Base-by-base conservation (phyloP, 2,888 invertebrate species). In the Netelia inedita region DNA sequence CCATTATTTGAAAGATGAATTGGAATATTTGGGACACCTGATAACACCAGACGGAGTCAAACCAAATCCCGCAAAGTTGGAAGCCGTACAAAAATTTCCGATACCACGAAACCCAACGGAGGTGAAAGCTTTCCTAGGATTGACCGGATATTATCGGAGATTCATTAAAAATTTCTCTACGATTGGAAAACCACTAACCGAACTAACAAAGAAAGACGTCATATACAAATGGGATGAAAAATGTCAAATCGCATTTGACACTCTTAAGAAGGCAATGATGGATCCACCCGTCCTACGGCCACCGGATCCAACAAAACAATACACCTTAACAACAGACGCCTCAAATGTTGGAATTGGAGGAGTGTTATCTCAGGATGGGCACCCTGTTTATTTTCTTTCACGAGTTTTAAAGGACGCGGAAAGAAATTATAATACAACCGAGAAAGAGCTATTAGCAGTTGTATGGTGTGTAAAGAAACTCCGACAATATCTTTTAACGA, bases 371-470 rank as follows among this genome's bases (percentile, higher is more conserved):
- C 69, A 53, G 16, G 75, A 87, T 0, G 92, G 93, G 65, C 81
- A 88, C n/a, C 92, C 92, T 11, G 87, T 92, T n/a, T 90, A 91
- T 14, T 93, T 89, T 78, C 89, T 91, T 3, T 89, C 89, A 14
- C 71, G 91, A 28, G 90, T 89, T 79, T 69, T 86, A 84, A 76
- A 79, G 28, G 69, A 68, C 50, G 71, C 79, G 1, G 83, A 83
- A 68, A 14, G 28, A 19, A 73, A 79, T 50, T 82, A 82, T 23
- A 71, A 66, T 28, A 61, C 73, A 8, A 83, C 61, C 16, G 79
- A 82, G 53, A 78, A 83, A 1, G 83, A 85, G 55, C 8, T 85
- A 23, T 57, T 80, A 46, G 86, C 78, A 1, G 80, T 86, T 0
- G 81, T 83, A 6, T 85, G 79, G 72, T 76, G 66, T 8, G 80